phyloP scores from a whole-genome alignment of 2,797 vertebrate species.

The Xiphophorus birchmanni region DNA sequence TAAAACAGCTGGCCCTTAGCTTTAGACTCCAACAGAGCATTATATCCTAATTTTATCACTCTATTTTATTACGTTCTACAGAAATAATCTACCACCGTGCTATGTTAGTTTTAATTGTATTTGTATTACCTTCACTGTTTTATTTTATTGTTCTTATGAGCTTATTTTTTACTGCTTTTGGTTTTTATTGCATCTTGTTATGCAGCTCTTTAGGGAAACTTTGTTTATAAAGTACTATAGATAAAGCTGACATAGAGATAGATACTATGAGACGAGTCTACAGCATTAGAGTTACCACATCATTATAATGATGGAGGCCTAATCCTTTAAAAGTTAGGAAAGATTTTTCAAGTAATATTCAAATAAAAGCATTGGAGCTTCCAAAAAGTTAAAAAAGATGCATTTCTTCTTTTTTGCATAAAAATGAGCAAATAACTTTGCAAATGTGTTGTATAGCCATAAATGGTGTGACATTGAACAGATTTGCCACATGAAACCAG shows the following conservation, averaged over 20 bases:
- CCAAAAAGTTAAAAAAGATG: constrained; percentile 13
- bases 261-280: not conserved
- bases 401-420: not conserved
- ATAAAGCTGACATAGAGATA: not conserved
- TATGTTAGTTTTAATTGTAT: not conserved
- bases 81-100: not conserved
- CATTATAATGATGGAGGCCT: not conserved
- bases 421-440: not conserved
- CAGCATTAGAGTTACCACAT: not conserved
- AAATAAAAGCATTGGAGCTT: constrained; percentile 3
- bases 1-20: not conserved
- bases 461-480: not conserved
- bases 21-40: not conserved
- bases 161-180: not conserved
- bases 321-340: not conserved
- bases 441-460: not conserved
- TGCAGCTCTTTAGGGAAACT: not conserved
- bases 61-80: not conserved
- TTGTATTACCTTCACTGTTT: not conserved
- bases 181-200: not conserved
- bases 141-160: not conserved
- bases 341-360: not conserved
- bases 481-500: not conserved
- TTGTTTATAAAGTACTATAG: not conserved
- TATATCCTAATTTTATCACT: not conserved